Conservation (phyloP, 1,140 invertebrate species). For the Drosophila lacertosa region DNA sequence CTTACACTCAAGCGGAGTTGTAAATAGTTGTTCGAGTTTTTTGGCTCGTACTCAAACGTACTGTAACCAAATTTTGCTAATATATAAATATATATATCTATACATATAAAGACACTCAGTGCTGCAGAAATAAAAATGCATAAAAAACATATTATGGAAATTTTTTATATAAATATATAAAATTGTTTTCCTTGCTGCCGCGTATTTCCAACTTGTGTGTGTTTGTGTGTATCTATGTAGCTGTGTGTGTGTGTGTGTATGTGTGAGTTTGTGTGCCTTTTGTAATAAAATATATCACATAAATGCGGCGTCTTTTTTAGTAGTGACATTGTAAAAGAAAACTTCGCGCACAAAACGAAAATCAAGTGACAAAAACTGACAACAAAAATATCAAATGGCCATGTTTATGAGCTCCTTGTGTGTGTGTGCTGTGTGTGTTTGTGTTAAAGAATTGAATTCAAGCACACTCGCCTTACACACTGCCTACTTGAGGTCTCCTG, state of each 20-base stretch:
- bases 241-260: constrained; percentile 17
- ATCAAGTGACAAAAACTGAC: constrained; percentile 48
- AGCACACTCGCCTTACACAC: constrained; percentile 43
- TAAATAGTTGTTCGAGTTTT: constrained; percentile 83
- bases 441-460: constrained; percentile 40
- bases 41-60: constrained; percentile 84
- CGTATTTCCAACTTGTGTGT: constrained; percentile 37
- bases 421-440: constrained; percentile 21
- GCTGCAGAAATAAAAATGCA: constrained; percentile 20
- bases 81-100: constrained; percentile 10
- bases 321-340: constrained; percentile 13
- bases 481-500: constrained; percentile 48
- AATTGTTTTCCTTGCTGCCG: constrained; percentile 23
- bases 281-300: constrained; percentile 38
- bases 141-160: constrained; percentile 23
- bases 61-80: constrained; percentile 54
- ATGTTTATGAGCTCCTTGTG: constrained; percentile 23
- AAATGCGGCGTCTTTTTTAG: constrained; percentile 26
- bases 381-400: constrained; percentile 44
- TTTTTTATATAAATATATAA: constrained; percentile 33
- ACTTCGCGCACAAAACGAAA: constrained; percentile 25
- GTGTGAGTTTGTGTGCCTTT: constrained; percentile 5
- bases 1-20: constrained; percentile 83
- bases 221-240: constrained; percentile 5
- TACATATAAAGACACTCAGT: constrained; percentile 14